These are phyloP conservation scores for Lycaon pictus DNA, from an alignment of 2,113 vertebrate species.

Conservation along the genomic window DNA sequence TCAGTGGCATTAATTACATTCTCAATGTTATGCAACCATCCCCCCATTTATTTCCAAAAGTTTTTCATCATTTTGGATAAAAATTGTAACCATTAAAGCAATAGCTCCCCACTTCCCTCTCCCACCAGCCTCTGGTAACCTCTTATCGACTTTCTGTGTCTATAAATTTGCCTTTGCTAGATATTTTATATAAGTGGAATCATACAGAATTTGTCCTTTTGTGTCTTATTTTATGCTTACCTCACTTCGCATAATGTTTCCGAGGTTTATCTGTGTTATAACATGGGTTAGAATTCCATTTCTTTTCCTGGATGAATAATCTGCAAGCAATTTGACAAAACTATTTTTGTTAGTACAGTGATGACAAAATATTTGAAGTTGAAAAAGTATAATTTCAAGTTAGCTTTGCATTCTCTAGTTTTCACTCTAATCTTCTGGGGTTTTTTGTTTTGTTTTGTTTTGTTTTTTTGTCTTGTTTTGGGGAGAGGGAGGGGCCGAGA, in stretches of 20 bases:
- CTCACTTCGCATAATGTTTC: not conserved
- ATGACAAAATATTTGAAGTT: constrained; percentile 30
- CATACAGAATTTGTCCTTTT: not conserved
- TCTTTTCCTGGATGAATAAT: constrained; percentile 37
- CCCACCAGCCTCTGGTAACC: not conserved
- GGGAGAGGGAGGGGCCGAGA: not conserved
- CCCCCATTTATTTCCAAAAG: not conserved
- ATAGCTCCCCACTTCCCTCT: not conserved
- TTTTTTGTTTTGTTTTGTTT: not conserved
- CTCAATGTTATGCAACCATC: not conserved
- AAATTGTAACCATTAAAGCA: not conserved
- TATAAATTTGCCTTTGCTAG: not conserved
- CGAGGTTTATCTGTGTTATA: not conserved
- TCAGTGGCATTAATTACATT: not conserved
- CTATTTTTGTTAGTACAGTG: not conserved
- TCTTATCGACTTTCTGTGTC: not conserved
- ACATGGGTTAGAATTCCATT: not conserved
- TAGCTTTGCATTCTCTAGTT: not conserved
- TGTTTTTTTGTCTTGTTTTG: not conserved
- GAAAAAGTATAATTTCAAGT: constrained; percentile 40
- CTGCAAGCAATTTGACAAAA: constrained; percentile 9
- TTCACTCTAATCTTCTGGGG: not conserved
- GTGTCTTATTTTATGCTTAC: constrained; percentile 30
- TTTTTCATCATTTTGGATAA: not conserved
- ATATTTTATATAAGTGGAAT: not conserved